Evolutionary conservation across 2,113 vertebrate genomes (phyloP).

Genomic region (Melanostigma gelatinosum): DNA sequence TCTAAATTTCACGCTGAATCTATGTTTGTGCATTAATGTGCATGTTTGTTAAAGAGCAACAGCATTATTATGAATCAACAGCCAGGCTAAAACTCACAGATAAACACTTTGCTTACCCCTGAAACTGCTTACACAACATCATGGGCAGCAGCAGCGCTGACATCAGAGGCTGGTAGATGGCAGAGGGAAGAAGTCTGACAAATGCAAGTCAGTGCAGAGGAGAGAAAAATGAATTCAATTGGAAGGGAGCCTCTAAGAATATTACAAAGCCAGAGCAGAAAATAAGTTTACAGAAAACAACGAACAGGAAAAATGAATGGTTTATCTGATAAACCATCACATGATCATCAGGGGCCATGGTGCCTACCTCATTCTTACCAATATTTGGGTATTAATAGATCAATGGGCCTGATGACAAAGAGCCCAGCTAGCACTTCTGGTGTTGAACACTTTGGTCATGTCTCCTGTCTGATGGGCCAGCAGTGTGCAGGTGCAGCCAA

Average conservation of each 20-base stretch:
- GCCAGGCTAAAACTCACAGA: not conserved
- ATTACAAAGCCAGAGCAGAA: not conserved
- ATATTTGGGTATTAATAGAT: constrained; percentile 29
- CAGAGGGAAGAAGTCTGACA: not conserved
- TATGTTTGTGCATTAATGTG: not conserved
- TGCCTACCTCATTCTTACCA: not conserved
- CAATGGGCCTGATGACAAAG: constrained; percentile 34
- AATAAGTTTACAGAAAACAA: not conserved
- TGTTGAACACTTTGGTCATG: constrained; percentile 24
- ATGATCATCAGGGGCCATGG: constrained; percentile 2
- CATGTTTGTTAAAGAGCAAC: not conserved
- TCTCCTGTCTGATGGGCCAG: not conserved
- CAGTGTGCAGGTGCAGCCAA: not conserved
- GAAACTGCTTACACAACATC: constrained; percentile 44
- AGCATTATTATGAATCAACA: not conserved
- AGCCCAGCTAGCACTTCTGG: constrained; percentile 26
- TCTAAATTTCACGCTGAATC: not conserved
- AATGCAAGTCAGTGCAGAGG: not conserved
- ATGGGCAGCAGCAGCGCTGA: constrained; percentile 12
- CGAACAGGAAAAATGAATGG: not conserved
- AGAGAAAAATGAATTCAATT: not conserved
- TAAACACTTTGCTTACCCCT: constrained; percentile 32
- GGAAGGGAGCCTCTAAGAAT: not conserved
- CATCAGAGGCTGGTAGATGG: constrained; percentile 31
- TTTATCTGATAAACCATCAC: not conserved